A percentile compares a stretch with the other conserved stretches of the same genome.
phyloP scores from a whole-genome alignment of 2,888 invertebrate species.

The Synergus laeviventris region DNA sequence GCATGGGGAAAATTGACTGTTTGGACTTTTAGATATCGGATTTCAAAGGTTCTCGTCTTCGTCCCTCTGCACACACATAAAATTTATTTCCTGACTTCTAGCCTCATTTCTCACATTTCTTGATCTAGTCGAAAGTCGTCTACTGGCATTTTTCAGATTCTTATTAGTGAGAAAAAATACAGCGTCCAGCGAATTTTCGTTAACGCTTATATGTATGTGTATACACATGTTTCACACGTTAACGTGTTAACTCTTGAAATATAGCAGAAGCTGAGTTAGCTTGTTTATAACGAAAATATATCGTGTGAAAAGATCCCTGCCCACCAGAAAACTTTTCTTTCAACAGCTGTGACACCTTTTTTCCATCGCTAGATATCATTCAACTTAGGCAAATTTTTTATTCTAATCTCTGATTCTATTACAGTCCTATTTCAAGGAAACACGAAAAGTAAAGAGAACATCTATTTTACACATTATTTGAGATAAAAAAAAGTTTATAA shows the following conservation, averaged over 20 bases:
- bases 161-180: slow-evolving; percentile 25
- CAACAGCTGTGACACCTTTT: not conserved
- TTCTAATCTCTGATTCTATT: no score
- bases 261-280: slow-evolving; percentile 47
- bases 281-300: slow-evolving; percentile 5
- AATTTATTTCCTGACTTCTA: slow-evolving; percentile 10
- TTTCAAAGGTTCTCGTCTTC: slow-evolving; percentile 57
- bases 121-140: not conserved
- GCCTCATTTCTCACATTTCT: slow-evolving; percentile 13
- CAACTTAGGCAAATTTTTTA: not conserved
- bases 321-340: not conserved
- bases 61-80: slow-evolving; percentile 34
- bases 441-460: no score
- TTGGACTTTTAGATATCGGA: slow-evolving; percentile 45
- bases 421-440: no score
- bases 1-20: slow-evolving; percentile 1
- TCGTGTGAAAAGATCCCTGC: not conserved
- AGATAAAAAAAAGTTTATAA: no score
- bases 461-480: no score
- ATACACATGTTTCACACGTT: slow-evolving; percentile 45
- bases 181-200: slow-evolving; percentile 44
- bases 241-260: slow-evolving; percentile 46
- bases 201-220: slow-evolving; percentile 24
- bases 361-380: not conserved
- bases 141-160: slow-evolving; percentile 57